Base-by-base conservation (phyloP, 2,797 vertebrate species). In the Sorex maritimensis region DNA sequence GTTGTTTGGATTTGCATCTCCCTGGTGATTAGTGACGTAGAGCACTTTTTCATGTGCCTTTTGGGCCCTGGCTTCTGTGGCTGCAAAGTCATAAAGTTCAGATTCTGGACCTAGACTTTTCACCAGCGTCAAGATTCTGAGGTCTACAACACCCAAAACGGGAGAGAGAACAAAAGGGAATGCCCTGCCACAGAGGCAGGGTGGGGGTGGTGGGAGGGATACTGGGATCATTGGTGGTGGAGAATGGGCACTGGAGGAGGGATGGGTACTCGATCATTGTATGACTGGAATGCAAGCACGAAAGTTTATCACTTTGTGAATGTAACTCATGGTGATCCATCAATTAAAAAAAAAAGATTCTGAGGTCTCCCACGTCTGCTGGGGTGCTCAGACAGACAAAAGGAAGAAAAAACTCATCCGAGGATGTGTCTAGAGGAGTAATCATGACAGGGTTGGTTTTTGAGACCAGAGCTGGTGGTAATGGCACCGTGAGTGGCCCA, bases 351-450 rank as follows among this genome's bases (percentile, higher is more conserved):
- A 52, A 55, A 81, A 14, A 52, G 49, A 52, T 52, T 52, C 49
- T 52, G 38, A 86, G 41, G 77, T 86, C 55, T n/a, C 28, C 55
- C 63, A 69, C 78, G 38, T 34, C 28, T 3, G 28, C 61, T 38
- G 72, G 49, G 28, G 75, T 17, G 41, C n/a, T 34, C 30, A n/a
- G 41, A 46, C 0, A 81, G 65, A 68, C 34, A 77, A 10, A 3
- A 71, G 68, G 69, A 89, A 23, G 80, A 34, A 21, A 63, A 63
- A 94, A 84, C 58, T 73, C 12, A 23, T 34, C 12, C 17, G 19
- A 83, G 86, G 46, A 49, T 63, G 58, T 84, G 23, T 85, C 94
- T 88, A 77, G 2, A 68, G 55, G 55, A 86, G 71, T 46, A 65
- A 91, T 52, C 28, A 72, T 1, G 14, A 85, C 68, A 52, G 24